Evolutionary conservation across 2,113 vertebrate genomes (phyloP).

Genomic region (Pelecanus crispus): DNA sequence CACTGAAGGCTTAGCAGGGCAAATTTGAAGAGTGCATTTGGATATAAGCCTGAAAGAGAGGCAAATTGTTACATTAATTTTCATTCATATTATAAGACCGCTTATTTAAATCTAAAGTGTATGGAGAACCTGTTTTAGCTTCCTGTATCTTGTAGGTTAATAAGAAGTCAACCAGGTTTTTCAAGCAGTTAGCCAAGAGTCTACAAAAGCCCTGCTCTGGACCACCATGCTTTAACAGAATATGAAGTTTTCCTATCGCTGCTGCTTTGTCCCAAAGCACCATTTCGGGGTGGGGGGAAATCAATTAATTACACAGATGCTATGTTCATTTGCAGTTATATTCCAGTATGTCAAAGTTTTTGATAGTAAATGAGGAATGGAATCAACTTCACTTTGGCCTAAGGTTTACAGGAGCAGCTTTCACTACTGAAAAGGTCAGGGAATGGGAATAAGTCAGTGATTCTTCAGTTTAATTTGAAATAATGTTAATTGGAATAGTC

Average conservation of each 20-base stretch:
- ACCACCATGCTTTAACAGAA: neutral
- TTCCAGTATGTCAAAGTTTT: neutral
- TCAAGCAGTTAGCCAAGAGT: neutral
- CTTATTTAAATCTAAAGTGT: neutral
- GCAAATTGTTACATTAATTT: neutral
- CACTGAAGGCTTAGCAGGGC: neutral
- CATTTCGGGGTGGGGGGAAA: neutral
- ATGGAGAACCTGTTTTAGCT: neutral
- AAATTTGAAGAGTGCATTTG: neutral
- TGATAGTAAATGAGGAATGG: neutral
- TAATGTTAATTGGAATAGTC: neutral
- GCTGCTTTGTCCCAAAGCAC: neutral
- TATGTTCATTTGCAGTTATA: neutral
- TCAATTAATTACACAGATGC: neutral
- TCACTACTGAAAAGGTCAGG: neutral
- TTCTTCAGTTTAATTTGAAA: slow-evolving; percentile 25
- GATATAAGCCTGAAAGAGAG: neutral
- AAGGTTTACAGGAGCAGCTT: neutral
- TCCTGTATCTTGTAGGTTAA: neutral
- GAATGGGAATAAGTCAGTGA: neutral
- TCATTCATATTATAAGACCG: neutral
- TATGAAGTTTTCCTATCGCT: neutral
- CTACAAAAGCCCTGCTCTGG: neutral
- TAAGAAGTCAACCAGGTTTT: neutral
- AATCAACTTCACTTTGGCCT: neutral